These are phyloP conservation scores for Caenorhabditis sinica DNA, from an alignment of 2,888 invertebrate genomes.

Conservation along the genomic window DNA sequence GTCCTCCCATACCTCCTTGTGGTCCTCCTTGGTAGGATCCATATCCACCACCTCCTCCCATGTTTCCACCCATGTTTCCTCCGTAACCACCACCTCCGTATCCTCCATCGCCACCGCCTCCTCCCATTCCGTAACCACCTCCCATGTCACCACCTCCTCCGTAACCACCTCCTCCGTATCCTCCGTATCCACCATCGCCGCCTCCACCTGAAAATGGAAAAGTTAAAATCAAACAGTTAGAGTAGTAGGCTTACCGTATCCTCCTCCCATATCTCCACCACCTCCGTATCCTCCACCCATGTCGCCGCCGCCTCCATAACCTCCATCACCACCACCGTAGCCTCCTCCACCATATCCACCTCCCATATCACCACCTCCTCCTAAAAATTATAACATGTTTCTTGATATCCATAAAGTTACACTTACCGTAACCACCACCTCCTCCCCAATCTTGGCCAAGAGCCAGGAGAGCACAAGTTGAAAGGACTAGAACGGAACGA, in stretches of 20 bases:
- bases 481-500: constrained; percentile 67
- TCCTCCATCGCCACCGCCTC: constrained; percentile 69
- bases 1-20: constrained; percentile 60
- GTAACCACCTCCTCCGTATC: constrained; percentile 61
- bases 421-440: constrained; percentile 68
- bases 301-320: constrained; percentile 55
- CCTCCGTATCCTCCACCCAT: constrained; percentile 71
- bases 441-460: constrained; percentile 79
- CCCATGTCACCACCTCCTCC: constrained; percentile 66
- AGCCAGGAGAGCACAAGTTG: constrained; percentile 71
- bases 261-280: constrained; percentile 69
- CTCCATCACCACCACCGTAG: constrained; percentile 69
- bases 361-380: constrained; percentile 58
- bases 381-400: constrained; percentile 7
- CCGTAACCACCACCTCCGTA: constrained; percentile 73
- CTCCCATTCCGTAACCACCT: constrained; percentile 68
- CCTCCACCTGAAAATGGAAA: constrained; percentile 33
- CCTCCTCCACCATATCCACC: constrained; percentile 71
- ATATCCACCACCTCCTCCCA: constrained; percentile 67
- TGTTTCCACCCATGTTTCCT: constrained; percentile 70
- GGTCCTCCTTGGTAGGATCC: constrained; percentile 70
- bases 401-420: neutral
- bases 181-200: constrained; percentile 58
- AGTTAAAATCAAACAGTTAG: neutral
- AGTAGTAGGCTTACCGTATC: constrained; percentile 31